phyloP scores from a whole-genome alignment of 2,888 invertebrate species.

The Tridacna gigas region DNA sequence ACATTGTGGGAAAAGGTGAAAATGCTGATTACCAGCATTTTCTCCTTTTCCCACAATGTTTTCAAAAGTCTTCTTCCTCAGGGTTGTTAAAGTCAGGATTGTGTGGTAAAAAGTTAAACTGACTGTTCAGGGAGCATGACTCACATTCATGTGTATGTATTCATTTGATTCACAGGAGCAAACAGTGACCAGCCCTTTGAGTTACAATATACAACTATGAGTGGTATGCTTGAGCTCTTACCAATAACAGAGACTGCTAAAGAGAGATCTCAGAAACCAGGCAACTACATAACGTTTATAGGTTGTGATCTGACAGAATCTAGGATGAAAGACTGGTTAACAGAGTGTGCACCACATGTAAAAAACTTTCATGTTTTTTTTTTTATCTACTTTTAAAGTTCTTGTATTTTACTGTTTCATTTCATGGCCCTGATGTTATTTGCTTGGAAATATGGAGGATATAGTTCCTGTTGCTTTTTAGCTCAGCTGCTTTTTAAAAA shows the following conservation, averaged over 20 bases:
- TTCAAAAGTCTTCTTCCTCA: no score
- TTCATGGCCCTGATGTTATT: no score
- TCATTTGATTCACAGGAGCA: constrained; percentile 14
- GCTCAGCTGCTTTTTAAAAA: no score
- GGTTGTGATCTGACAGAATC: constrained; percentile 74
- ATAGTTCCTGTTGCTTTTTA: no score
- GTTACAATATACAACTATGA: constrained; percentile 64
- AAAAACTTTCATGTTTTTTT: neutral
- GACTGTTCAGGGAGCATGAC: no score
- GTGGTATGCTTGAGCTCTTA: constrained; percentile 47
- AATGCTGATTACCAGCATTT: no score
- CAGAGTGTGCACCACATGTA: constrained; percentile 79
- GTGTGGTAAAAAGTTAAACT: no score
- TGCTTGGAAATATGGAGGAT: no score
- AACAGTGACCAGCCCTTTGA: constrained; percentile 54
- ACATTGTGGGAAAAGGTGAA: neutral
- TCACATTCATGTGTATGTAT: neutral
- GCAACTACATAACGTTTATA: constrained; percentile 75
- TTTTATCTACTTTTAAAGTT: no score
- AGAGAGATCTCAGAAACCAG: constrained; percentile 43
- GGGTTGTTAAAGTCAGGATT: no score
- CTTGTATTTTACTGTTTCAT: no score
- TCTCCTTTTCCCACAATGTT: no score
- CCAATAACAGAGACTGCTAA: constrained; percentile 46
- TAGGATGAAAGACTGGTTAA: constrained; percentile 77